Conservation (phyloP, 2,888 invertebrate genomes). For the Temnothorax unifasciatus region DNA sequence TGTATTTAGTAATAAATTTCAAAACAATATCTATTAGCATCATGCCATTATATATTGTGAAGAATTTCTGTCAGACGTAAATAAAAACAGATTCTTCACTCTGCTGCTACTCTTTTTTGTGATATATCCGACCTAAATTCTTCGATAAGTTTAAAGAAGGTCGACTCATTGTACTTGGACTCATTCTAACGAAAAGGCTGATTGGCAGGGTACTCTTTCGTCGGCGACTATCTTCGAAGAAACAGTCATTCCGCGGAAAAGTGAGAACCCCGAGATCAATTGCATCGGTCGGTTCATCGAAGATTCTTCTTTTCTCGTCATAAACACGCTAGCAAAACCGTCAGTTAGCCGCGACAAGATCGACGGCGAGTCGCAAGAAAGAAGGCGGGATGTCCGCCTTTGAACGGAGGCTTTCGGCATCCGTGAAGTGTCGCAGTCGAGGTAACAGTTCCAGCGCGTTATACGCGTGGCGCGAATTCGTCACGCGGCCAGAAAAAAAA, state of each 20-base stretch:
- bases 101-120: neutral
- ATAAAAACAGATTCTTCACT: constrained; percentile 5
- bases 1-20: neutral
- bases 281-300: constrained; percentile 41
- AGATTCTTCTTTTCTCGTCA: constrained; percentile 42
- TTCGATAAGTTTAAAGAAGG: constrained; percentile 5
- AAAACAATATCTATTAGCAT: neutral
- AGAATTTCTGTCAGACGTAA: neutral
- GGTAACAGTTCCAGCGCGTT: constrained; percentile 62
- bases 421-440: constrained; percentile 63
- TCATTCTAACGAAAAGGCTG: neutral
- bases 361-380: constrained; percentile 32
- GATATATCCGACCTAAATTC: constrained; percentile 1
- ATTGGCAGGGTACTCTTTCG: neutral
- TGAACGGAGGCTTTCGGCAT: constrained; percentile 47
- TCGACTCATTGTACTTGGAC: neutral
- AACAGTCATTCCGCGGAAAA: constrained; percentile 44
- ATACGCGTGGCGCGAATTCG: constrained; percentile 64
- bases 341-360: constrained; percentile 49
- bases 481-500: constrained; percentile 60
- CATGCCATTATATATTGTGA: neutral
- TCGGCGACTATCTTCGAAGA: constrained; percentile 26
- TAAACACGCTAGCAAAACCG: constrained; percentile 56
- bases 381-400: constrained; percentile 37
- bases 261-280: constrained; percentile 57